Percentiles rank a stretch among this genome's conserved stretches.
These are phyloP conservation scores for Chaenogobius annularis DNA, from an alignment of 2,113 vertebrate genomes.

Conservation along the genomic window DNA sequence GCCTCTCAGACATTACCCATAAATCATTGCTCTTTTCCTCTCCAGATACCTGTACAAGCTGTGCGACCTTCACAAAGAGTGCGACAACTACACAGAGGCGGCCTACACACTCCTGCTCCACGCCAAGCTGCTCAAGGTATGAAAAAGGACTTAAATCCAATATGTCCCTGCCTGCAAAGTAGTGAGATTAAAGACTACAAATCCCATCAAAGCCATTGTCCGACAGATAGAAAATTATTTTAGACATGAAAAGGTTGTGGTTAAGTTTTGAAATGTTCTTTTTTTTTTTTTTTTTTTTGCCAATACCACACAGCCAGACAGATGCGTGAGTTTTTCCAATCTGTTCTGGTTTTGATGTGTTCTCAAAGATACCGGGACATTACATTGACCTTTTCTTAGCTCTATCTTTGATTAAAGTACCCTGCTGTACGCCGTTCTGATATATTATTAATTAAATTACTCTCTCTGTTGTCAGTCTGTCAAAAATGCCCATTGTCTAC, in stretches of 20 bases:
- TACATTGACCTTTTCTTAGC: not conserved
- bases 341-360: conserved; percentile 34
- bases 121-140: conserved; percentile 95
- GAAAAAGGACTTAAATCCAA: conserved; percentile 1
- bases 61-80: conserved; percentile 98
- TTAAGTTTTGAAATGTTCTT: conserved; percentile 7
- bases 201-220: conserved; percentile 17
- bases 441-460: not conserved
- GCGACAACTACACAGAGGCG: conserved; percentile 97
- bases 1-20: conserved; percentile 23
- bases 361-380: conserved; percentile 5
- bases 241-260: conserved; percentile 6
- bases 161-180: not conserved
- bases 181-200: not conserved
- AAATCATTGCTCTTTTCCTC: conserved; percentile 1
- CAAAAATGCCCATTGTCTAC: not conserved
- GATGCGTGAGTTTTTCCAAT: not conserved
- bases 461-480: not conserved
- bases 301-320: conserved; percentile 19
- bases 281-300: not conserved
- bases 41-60: conserved; percentile 96
- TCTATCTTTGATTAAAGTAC: not conserved
- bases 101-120: conserved; percentile 96
- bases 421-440: not conserved
- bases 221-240: conserved; percentile 30